A percentile compares a stretch with the other conserved stretches of the same genome.
These are phyloP conservation scores for Oncopodura yosiiana DNA, from an alignment of 1,140 invertebrate genomes.

Conservation along the genomic window DNA sequence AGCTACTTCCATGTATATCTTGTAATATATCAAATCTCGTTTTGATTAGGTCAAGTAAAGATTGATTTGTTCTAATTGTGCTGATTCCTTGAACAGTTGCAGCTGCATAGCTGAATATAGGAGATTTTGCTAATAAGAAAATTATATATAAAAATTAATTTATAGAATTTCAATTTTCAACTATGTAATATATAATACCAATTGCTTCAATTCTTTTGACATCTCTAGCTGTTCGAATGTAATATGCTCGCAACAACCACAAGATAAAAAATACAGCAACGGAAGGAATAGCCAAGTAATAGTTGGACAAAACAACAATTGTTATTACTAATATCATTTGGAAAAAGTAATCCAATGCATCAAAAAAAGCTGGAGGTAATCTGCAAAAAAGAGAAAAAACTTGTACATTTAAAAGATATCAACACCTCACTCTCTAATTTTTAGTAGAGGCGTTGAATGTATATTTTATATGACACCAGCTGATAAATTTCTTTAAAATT, in stretches of 20 bases:
- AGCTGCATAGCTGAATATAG: conserved; percentile 76
- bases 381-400: not conserved
- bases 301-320: conserved; percentile 45
- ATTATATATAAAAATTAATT: not conserved
- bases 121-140: conserved; percentile 53
- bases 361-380: conserved; percentile 1
- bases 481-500: too few species aligned
- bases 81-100: conserved; percentile 76
- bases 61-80: conserved; percentile 74
- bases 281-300: not conserved
- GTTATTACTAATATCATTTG: conserved; percentile 54
- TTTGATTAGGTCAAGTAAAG: conserved; percentile 60
- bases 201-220: conserved; percentile 67
- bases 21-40: conserved; percentile 58
- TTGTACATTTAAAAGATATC: too few species aligned
- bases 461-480: too few species aligned
- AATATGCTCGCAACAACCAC: conserved; percentile 55
- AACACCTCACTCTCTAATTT: too few species aligned
- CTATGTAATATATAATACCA: not conserved
- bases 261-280: conserved; percentile 46
- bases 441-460: too few species aligned
- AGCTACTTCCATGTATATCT: conserved; percentile 55
- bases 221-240: conserved; percentile 67
- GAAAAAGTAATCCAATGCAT: not conserved
- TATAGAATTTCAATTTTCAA: not conserved